Conservation (phyloP, 2,888 invertebrate genomes). For the Alloplasta piceator region DNA sequence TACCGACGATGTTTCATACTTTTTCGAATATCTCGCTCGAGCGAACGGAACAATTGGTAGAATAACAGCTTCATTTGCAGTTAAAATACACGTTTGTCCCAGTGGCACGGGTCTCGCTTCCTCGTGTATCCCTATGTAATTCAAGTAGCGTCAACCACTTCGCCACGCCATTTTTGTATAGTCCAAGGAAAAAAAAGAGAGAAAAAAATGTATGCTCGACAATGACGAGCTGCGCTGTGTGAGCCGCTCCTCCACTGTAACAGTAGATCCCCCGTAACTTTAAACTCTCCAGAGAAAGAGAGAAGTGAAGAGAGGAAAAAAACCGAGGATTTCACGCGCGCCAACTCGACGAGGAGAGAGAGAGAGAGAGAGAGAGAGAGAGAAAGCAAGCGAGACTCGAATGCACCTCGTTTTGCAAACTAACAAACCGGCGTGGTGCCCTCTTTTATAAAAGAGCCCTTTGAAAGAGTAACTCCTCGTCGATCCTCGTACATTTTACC, state of each 20-base stretch:
- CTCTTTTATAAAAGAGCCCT: constrained; percentile 9
- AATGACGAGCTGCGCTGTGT: constrained; percentile 58
- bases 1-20: no score
- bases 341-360: constrained; percentile 36
- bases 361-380: constrained; percentile 45
- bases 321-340: constrained; percentile 43
- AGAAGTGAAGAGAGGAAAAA: constrained; percentile 6
- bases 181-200: constrained; percentile 10
- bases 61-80: no score
- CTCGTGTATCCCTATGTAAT: constrained; percentile 66
- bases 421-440: constrained; percentile 24
- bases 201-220: constrained; percentile 61
- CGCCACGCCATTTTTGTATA: constrained; percentile 33
- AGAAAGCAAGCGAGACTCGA: constrained; percentile 68
- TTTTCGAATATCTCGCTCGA: no score
- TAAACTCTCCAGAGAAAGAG: constrained; percentile 68
- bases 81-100: background rate
- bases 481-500: constrained; percentile 23
- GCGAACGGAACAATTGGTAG: no score
- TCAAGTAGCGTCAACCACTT: constrained; percentile 73
- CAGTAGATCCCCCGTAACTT: constrained; percentile 77
- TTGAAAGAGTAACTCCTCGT: constrained; percentile 25
- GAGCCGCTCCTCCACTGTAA: constrained; percentile 70
- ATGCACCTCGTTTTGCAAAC: constrained; percentile 63
- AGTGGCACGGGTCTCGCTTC: constrained; percentile 30